Base-by-base conservation (phyloP, 2,113 vertebrate species). In the Poeciliopsis retropinna region DNA sequence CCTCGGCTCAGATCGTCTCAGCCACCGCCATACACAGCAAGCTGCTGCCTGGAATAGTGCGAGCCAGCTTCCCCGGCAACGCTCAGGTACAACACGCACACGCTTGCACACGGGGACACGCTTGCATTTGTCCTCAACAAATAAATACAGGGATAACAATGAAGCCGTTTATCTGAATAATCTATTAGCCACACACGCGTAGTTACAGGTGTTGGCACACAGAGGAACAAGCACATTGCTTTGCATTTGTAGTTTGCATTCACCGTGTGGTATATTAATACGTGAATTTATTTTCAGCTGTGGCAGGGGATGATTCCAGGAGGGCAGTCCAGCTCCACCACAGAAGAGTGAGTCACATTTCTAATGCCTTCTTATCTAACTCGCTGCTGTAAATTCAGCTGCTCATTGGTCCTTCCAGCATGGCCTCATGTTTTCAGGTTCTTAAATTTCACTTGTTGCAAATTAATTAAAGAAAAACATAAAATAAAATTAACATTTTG, bases 1-100 rank as follows among this genome's bases (percentile, higher is more conserved):
- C 98, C 64, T 98, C 98, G 22, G 97, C 98, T 78, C 98, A 99
- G 95, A 99, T 99, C 70, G 97, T 99, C 87, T 98, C 98, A 0
- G 97, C 98, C 89, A 98, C 98, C 11, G 96, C 97, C 89, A 98
- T 99, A 87, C 98, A 99, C 95, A 99, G 95, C 95, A 99, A 99
- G 89, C 95, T 99, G 91, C 96, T 99, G 91, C 96, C 97, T 25
- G 98, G 97, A 72, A 96, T 99, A 68, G 96, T 98, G 47, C 96
- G 97, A 80, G 95, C 96, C 76, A 94, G 96, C 80, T 98, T 99
- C 93, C 95, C 97, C 3, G 95, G 96, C 86, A 96, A 96, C 4
- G 94, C 97, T 41, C 97, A 96, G 96, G 98, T 99, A 95, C 74
- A 47, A 44, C 62, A 28, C 12, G 11, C 57, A 32, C 64, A 12